Percentiles rank a stretch among this genome's conserved stretches.
Conservation (phyloP, 2,888 invertebrate species). For the Drosophila nigricruria region DNA sequence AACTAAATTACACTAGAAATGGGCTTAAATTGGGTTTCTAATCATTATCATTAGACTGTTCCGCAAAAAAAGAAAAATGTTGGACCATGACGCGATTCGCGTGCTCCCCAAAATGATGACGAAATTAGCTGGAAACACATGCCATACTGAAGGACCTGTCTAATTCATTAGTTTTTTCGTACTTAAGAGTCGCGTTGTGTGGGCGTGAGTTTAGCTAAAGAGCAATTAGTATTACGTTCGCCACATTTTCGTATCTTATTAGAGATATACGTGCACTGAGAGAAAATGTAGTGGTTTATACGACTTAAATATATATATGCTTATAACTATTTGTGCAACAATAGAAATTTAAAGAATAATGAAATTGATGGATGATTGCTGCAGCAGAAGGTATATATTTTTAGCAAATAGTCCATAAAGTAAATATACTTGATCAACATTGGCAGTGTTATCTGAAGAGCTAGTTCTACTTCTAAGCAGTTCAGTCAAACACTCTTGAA, state of each 20-base stretch:
- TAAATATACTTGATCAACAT: background rate
- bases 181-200: conserved; percentile 13
- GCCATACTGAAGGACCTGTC: conserved; percentile 29
- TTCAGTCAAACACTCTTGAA: background rate
- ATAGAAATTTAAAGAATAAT: background rate
- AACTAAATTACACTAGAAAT: conserved; percentile 18
- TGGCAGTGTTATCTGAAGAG: background rate
- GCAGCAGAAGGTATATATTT: background rate
- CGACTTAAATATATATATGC: background rate
- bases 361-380: background rate
- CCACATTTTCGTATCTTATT: conserved; percentile 22
- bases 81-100: conserved; percentile 60
- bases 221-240: conserved; percentile 31
- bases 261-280: conserved; percentile 16
- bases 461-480: background rate
- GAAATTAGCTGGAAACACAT: conserved; percentile 43
- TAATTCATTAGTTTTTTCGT: conserved; percentile 48
- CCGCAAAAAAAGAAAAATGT: conserved; percentile 6
- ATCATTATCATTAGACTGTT: conserved; percentile 43
- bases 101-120: conserved; percentile 53
- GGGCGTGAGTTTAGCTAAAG: conserved; percentile 37
- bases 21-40: background rate
- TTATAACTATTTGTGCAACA: background rate
- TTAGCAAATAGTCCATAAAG: background rate
- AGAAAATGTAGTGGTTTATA: background rate